Conservation (phyloP, 1,140 invertebrate species). For the Euura saliciscinereae region DNA sequence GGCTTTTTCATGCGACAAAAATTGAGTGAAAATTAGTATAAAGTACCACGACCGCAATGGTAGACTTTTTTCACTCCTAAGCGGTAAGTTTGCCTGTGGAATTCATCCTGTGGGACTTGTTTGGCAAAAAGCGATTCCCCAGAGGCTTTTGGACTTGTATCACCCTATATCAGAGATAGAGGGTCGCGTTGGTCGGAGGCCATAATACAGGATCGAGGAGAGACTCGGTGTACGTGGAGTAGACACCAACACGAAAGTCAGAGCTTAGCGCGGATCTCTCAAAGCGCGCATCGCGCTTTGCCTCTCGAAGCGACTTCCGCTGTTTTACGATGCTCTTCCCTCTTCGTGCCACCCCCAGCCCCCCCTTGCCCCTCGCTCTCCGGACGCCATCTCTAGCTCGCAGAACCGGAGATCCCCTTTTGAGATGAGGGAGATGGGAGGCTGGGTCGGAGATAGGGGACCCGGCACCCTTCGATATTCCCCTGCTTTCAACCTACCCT, state of each 20-base stretch:
- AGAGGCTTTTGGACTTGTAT: neutral
- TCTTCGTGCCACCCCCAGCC: slow-evolving; percentile 11
- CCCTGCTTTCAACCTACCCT: neutral
- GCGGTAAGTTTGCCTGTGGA: neutral
- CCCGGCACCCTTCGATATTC: neutral
- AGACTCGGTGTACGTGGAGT: neutral
- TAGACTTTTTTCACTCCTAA: too few species aligned
- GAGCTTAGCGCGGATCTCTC: slow-evolving; percentile 12
- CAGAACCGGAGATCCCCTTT: slow-evolving; percentile 6
- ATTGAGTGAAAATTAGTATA: too few species aligned
- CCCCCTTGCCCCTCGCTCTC: neutral
- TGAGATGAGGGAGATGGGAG: neutral
- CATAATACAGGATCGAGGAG: neutral
- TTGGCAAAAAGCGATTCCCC: neutral
- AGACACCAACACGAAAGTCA: neutral
- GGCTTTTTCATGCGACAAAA: too few species aligned
- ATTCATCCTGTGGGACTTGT: slow-evolving; percentile 1
- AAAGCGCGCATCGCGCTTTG: slow-evolving; percentile 10
- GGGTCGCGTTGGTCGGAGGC: neutral
- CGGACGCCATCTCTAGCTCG: neutral
- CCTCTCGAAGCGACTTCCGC: slow-evolving; percentile 12
- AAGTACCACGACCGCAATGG: too few species aligned
- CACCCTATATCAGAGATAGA: neutral
- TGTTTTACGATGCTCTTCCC: slow-evolving; percentile 19
- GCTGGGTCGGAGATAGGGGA: neutral